Base-by-base conservation (phyloP, 2,113 vertebrate genomes). In the Platysteira castanea region DNA sequence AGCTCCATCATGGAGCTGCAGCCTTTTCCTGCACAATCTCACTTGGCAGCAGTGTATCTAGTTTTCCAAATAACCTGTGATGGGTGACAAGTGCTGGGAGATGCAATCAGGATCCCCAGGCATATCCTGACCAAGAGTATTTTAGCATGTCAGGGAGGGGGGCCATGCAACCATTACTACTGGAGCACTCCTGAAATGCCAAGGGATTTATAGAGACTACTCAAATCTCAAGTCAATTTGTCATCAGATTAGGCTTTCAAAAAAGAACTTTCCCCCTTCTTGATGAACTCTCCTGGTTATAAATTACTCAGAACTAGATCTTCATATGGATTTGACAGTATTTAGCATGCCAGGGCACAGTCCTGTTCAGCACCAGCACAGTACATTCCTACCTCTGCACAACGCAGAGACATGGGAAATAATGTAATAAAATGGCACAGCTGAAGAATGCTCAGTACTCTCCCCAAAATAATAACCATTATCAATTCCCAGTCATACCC, bases 141-240 rank as follows among this genome's bases (percentile, higher is more conserved):
- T 73, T 44, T 6, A 37, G n/a, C 26, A 41, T 1, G 22, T 31
- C 0, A 0, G 15, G 16, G 21, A 53, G 6, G 3, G 12, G 1
- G 9, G 39, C 16, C 4, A 2, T 19, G 50, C 46, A 68, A 78
- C 59, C 23, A 10, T 24, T 26, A 14, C 9, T 35, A 0, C 50
- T 57, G 74, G 23, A 87, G 44, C 9, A n/a, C 24, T 87, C 60
- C 60, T 35, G 31, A 56, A 87, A 87, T 65, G 26, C 7, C 15
- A 9, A 39, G 16, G 14, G 21, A 13, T 7, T 94, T 68, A 41
- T 5, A 10, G 8, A 70, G 13, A 73, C 39, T 84, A 10, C 41
- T 73, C 1, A 0, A 74, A 41, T 26, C 22, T 71, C 42, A 21
- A n/a, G 47, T 3, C 18, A 68, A 60, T 69, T 63, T 68, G 57